Evolutionary conservation across 64 coral and sea anemone genomes (phyloP), one percentile per base, ranked within the genome.

Genomic region (Anthopleura sola): DNA sequence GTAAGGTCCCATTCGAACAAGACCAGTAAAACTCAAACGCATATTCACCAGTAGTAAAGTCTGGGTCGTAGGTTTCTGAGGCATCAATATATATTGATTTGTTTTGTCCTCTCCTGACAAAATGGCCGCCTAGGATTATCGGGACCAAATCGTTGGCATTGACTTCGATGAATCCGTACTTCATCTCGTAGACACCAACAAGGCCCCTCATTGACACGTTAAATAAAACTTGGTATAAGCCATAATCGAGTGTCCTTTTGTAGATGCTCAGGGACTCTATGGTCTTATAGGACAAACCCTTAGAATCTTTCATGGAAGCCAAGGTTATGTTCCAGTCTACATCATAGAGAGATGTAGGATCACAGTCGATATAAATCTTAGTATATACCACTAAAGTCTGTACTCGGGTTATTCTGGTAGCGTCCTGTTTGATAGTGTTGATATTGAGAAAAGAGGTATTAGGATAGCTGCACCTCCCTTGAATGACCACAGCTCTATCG

Each of bases 381-480:
- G 49, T 50, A 23, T 18, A 21, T 23, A 86, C 47, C 49, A 29
- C 13, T 21, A 54, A 31, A 13, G 24, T 36, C 68, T 86, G 85
- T 21, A 47, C 31, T 86, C 66, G 60, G 8, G 85, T 86, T 23
- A 86, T 50, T 18, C 18, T 49, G 49, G 69, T 68, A 6, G 66
- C 68, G 50, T 48, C 71, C 54, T 76, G 32, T 2, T 75, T 75
- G n/a, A 36, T 75, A 12, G 49, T 86, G 7, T 34, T 6, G 36
- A 86, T 75, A 29, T 88, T 75, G 51, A 78, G 55, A 32, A 93
- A 58, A 26, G 82, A 85, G 54, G 85, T 62, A 19, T 75, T 93
- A 3, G 91, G 91, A 32, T 85, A 93, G 60, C 88, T 93, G 55
- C 91, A 93, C 0, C 86, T 82, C 66, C 84, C 85, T 57, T 85